A percentile compares a stretch with the other conserved stretches of the same genome.
Evolutionary conservation across 1,140 invertebrate species (phyloP).

Genomic region (Diabrotica virgifera): DNA sequence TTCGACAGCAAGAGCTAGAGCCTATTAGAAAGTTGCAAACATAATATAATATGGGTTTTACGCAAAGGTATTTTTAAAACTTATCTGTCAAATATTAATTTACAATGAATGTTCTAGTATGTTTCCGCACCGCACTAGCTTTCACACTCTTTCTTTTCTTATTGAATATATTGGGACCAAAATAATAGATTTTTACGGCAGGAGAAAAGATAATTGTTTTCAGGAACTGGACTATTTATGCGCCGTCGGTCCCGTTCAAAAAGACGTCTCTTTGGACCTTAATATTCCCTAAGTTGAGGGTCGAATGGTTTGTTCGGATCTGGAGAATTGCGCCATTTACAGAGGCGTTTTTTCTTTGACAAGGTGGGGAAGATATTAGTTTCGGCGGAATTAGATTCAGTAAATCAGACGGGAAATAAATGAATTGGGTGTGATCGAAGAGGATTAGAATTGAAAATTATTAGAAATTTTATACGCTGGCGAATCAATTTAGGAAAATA

Average conservation of each 20-base stretch:
- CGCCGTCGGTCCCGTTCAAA: not conserved
- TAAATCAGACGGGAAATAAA: slow-evolving; percentile 2
- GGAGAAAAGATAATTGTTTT: no score
- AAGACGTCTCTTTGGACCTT: not conserved
- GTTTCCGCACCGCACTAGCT: no score
- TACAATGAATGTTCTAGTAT: no score
- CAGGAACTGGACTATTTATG: not conserved
- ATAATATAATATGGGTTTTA: no score
- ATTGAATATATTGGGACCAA: no score
- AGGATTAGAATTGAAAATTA: not conserved
- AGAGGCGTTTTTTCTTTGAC: not conserved
- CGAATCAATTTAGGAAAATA: no score
- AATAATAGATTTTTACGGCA: no score
- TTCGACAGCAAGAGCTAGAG: no score
- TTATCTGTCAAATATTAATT: no score
- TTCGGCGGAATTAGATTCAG: not conserved
- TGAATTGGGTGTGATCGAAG: not conserved
- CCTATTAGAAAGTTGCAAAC: no score
- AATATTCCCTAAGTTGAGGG: slow-evolving; percentile 11
- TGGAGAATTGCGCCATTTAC: not conserved
- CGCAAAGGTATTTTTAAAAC: no score
- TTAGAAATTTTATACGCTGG: not conserved
- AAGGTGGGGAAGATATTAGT: not conserved
- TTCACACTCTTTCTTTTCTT: no score
- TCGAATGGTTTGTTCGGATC: slow-evolving; percentile 4